Percentiles rank a stretch among this genome's conserved stretches.
Conservation (phyloP, 2,888 invertebrate species). For the Napeogenes sylphis region DNA sequence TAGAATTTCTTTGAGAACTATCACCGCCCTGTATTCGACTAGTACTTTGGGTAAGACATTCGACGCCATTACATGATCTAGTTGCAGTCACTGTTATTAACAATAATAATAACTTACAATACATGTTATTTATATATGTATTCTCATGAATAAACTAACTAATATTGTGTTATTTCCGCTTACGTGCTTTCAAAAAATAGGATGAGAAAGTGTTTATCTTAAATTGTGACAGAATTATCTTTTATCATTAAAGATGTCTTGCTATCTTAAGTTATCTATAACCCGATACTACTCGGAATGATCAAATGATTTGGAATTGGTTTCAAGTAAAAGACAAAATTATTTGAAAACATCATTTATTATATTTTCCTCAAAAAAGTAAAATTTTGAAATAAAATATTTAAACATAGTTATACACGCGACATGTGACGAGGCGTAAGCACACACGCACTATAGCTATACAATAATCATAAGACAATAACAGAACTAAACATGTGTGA, state of each 20-base stretch:
- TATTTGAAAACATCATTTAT: conserved; percentile 78
- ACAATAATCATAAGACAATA: conserved; percentile 56
- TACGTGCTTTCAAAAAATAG: conserved; percentile 17
- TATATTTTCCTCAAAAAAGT: conserved; percentile 75
- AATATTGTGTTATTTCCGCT: not conserved
- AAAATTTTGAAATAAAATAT: conserved; percentile 76
- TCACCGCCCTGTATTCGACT: conserved; percentile 53
- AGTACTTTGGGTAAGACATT: conserved; percentile 24
- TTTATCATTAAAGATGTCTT: conserved; percentile 27
- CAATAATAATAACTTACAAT: conserved; percentile 39
- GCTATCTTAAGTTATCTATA: conserved; percentile 30
- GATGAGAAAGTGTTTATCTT: conserved; percentile 36
- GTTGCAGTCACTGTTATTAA: conserved; percentile 37
- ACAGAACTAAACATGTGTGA: conserved; percentile 67
- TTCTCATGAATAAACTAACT: not conserved
- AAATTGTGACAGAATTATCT: conserved; percentile 25
- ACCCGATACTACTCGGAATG: conserved; percentile 5
- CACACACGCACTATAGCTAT: conserved; percentile 46
- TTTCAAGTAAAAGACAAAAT: conserved; percentile 29
- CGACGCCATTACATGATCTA: conserved; percentile 10
- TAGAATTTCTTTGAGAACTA: conserved; percentile 47
- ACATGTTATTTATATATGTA: conserved; percentile 37
- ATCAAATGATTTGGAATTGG: conserved; percentile 6
- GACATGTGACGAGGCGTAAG: conserved; percentile 48
- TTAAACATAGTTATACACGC: conserved; percentile 72